Conservation (phyloP, 2,113 vertebrate genomes). For the Beaufortia kweichowensis region DNA sequence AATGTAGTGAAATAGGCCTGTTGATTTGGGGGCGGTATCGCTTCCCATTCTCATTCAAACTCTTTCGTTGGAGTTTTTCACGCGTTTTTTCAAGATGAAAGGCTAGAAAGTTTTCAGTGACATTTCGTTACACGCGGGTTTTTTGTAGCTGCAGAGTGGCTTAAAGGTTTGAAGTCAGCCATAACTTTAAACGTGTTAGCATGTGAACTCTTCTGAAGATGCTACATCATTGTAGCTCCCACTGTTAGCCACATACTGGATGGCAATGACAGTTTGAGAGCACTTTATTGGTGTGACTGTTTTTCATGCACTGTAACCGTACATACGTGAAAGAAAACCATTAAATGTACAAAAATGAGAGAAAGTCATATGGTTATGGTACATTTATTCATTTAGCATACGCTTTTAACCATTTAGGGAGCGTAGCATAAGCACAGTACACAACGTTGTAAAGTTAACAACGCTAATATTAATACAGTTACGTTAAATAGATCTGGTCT, state of each 20-base stretch:
- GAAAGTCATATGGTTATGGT: too few relatives aligned
- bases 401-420: too few relatives aligned
- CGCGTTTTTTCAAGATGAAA: neutral
- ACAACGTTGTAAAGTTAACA: too few relatives aligned
- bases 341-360: too few relatives aligned
- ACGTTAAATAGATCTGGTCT: too few relatives aligned
- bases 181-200: constrained; percentile 19
- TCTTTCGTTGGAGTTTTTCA: constrained; percentile 10
- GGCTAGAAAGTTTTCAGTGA: neutral
- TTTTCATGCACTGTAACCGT: too few relatives aligned
- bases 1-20: constrained; percentile 55
- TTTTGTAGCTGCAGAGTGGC: rapidly evolving
- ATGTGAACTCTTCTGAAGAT: neutral
- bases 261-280: neutral
- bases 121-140: neutral
- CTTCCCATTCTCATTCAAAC: constrained; percentile 46
- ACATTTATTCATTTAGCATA: too few relatives aligned
- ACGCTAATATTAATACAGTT: too few relatives aligned
- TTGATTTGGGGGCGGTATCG: constrained; percentile 54
- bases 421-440: too few relatives aligned
- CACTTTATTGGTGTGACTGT: too few relatives aligned
- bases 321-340: too few relatives aligned
- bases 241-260: neutral
- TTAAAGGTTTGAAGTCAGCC: neutral
- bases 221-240: constrained; percentile 35